A percentile compares a stretch with the other conserved stretches of the same genome.
phyloP scores from a whole-genome alignment of 2,113 vertebrate species.

The Tragulus kanchil region DNA sequence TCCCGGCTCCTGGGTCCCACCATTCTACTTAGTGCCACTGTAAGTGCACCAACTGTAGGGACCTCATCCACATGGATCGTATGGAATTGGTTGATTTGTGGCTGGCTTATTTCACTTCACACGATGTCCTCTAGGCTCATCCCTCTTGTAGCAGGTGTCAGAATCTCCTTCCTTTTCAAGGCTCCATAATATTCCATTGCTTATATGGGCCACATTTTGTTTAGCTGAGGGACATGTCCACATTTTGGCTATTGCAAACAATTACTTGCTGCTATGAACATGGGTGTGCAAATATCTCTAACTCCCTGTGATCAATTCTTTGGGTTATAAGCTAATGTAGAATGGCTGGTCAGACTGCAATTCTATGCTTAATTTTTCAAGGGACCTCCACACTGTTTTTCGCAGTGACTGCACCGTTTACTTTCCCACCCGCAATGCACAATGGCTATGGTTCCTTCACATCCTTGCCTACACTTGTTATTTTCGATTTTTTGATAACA shows the following conservation, averaged over 20 bases:
- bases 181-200: background rate
- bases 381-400: fast-evolving
- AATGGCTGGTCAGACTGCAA: background rate
- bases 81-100: too few species aligned
- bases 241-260: background rate
- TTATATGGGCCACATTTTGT: fast-evolving
- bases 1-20: too few species aligned
- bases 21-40: background rate
- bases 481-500: background rate
- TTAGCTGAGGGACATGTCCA: fast-evolving
- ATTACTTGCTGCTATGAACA: background rate
- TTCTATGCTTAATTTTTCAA: background rate
- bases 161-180: background rate
- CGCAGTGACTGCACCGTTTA: too few species aligned
- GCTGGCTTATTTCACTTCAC: background rate
- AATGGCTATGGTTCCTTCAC: background rate
- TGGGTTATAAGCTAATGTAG: background rate
- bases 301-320: background rate
- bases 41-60: too few species aligned
- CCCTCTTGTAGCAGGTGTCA: too few species aligned
- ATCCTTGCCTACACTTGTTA: background rate
- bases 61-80: background rate
- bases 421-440: background rate
- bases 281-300: background rate
- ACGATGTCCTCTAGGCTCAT: background rate